A percentile compares a stretch with the other conserved stretches of the same genome.
These are phyloP conservation scores for Melanchra persicariae DNA, from an alignment of 2,888 invertebrate genomes.

Conservation along the genomic window DNA sequence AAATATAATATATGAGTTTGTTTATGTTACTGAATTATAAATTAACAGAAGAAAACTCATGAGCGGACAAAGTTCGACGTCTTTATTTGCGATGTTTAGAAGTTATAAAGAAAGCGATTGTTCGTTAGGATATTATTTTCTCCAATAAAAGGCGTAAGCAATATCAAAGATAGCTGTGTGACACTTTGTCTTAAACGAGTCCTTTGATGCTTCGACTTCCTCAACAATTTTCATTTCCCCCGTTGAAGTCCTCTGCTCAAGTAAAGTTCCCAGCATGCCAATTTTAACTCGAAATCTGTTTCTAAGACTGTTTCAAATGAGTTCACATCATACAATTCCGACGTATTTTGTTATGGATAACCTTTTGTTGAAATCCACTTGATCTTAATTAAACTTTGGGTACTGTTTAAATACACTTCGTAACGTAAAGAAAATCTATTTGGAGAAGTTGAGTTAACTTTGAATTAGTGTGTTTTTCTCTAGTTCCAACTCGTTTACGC, in stretches of 20 bases:
- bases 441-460: slow-evolving; percentile 13
- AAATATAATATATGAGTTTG: neutral
- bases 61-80: slow-evolving; percentile 5
- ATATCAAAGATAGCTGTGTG: slow-evolving; percentile 77
- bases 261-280: slow-evolving; percentile 78
- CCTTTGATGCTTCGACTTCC: slow-evolving; percentile 82
- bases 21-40: neutral
- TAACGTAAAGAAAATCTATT: slow-evolving; percentile 5
- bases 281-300: slow-evolving; percentile 79
- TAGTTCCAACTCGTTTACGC: slow-evolving; percentile 5
- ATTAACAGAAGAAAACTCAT: slow-evolving; percentile 22
- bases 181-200: slow-evolving; percentile 78
- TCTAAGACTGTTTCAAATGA: slow-evolving; percentile 68
- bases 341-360: slow-evolving; percentile 64
- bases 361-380: slow-evolving; percentile 43
- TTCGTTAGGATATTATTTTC: slow-evolving; percentile 56
- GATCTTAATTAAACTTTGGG: slow-evolving; percentile 42
- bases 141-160: slow-evolving; percentile 58
- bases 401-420: slow-evolving; percentile 22
- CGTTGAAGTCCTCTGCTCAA: slow-evolving; percentile 75
- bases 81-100: slow-evolving; percentile 16
- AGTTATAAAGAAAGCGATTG: slow-evolving; percentile 35
- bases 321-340: slow-evolving; percentile 71
- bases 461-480: slow-evolving; percentile 28
- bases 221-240: slow-evolving; percentile 86